Evolutionary conservation across 2,113 vertebrate genomes (phyloP), one percentile per base, ranked within the genome.

Genomic region (Malurus cyaneus): DNA sequence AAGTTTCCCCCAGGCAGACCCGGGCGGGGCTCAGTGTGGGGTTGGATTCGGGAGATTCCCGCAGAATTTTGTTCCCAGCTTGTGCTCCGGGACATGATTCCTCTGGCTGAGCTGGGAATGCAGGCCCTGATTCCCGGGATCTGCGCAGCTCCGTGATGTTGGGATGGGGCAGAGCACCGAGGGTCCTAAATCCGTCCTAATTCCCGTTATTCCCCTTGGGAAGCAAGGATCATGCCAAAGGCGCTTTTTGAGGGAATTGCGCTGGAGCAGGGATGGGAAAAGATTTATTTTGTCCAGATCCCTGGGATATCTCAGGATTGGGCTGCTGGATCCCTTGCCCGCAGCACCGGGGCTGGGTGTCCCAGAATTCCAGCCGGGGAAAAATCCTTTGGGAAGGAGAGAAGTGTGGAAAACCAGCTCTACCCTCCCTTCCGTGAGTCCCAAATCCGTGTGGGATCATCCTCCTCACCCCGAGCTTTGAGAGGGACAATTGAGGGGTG

Each of bases 121-220:
- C 0, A 18, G 62, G 32, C 41, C 9, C 17, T 8, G 12, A 23
- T 28, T 56, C 36, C 18, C 9, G 36, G 29, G 56, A 14, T 71
- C 4, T 69, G 29, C 1, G 46, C n/a, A 34, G 71, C 41, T 31
- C 39, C 14, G 10, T 1, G 21, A 8, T 46, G 66, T 53, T 4
- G 54, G 56, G 65, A 47, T 5, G 0, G 2, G 36, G n/a, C 49
- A 47, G 60, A 47, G 34, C 52, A 5, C 0, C 5, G 6, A 0
- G 12, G 0, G 1, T 12, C 42, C 79, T 26, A 6, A 53, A 29
- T 5, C 42, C 5, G 24, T 8, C 11, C 39, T 39, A 39, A 1
- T 13, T 16, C 39, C 62, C 0, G 0, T 9, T 39, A 5, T 39
- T 50, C n/a, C 52, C 23, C 2, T 9, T 16, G 39, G 23, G 36